Evolutionary conservation across 2,797 vertebrate genomes (phyloP), one percentile per base, ranked within the genome.

Genomic region (Cichlasoma orientale): DNA sequence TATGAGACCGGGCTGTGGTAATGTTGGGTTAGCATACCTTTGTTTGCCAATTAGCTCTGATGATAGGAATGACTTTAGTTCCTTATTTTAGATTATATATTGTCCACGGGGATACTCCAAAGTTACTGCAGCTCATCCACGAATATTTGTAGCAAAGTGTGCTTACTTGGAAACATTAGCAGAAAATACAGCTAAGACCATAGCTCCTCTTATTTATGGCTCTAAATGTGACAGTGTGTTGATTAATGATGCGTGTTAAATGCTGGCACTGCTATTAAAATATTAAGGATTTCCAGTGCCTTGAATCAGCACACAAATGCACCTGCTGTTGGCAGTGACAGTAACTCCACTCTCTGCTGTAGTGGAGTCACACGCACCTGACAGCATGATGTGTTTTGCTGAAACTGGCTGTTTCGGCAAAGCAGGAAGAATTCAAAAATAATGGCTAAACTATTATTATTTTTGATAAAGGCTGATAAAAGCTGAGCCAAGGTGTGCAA

Each of bases 361-460:
- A 25, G 4, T 21, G 14, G 12, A 50, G 50, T 78, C 80, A 70
- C 36, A 53, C 44, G 23, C 52, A 68, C 52, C 33, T 80, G 73
- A 58, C 53, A 41, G 69, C n/a, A 58, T 41, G 1, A 4, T 36
- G n/a, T n/a, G 23, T 33, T 50, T 18, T 72, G 78, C 61, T 59
- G 47, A 79, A 85, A 86, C 78, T 27, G 47, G 31, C 33, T 56
- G 31, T 53, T 82, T 82, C 11, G 16, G 16, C 31, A 38, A 71
- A 77, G 31, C 52, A 74, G 5, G 0, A 69, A 23, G 52, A 57
- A 59, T 86, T 54, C 56, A 6, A 27, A 57, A 31, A 73, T 36
- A 78, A 78, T 2, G 1, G 10, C 16, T 31, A 13, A 56, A 78
- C 85, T 82, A 55, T 59, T 23, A 5, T 4, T 23, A 52, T 1